These are phyloP conservation scores for Strix aluco DNA, from an alignment of 2,113 vertebrate genomes.

Conservation along the genomic window DNA sequence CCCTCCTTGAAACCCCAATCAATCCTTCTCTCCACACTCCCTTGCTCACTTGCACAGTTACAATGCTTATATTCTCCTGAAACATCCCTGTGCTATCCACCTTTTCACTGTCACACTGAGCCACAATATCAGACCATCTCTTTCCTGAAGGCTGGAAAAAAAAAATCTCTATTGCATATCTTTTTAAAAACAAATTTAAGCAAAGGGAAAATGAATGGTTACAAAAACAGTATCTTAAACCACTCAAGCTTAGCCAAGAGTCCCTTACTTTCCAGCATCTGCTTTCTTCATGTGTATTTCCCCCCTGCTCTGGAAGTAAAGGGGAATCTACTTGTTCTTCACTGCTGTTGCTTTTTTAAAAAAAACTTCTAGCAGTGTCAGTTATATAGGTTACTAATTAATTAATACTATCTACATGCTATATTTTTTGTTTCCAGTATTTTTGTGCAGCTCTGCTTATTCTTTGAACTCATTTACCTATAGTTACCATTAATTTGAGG, in stretches of 20 bases:
- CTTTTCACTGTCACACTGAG: background rate
- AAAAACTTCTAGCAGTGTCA: background rate
- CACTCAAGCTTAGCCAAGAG: rapidly evolving
- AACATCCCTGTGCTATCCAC: rapidly evolving
- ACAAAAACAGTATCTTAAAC: background rate
- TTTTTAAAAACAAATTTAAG: background rate
- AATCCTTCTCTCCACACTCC: too few relatives aligned
- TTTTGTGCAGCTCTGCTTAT: background rate
- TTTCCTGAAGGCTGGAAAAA: background rate
- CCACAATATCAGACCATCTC: background rate
- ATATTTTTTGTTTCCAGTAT: background rate
- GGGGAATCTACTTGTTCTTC: background rate
- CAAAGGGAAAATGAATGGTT: background rate
- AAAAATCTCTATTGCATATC: rapidly evolving
- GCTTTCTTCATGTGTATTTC: background rate
- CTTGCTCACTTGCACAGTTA: background rate
- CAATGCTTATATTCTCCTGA: background rate
- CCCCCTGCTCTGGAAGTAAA: background rate
- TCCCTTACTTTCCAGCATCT: background rate
- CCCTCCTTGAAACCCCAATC: rapidly evolving
- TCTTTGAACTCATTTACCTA: background rate
- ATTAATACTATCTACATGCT: background rate
- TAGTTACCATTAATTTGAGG: background rate
- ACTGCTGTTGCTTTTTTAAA: background rate
- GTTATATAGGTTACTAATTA: background rate